Evolutionary conservation across 37 sponge, comb jelly and placozoan species (phyloP).

Genomic region (Spongilla lacustris): DNA sequence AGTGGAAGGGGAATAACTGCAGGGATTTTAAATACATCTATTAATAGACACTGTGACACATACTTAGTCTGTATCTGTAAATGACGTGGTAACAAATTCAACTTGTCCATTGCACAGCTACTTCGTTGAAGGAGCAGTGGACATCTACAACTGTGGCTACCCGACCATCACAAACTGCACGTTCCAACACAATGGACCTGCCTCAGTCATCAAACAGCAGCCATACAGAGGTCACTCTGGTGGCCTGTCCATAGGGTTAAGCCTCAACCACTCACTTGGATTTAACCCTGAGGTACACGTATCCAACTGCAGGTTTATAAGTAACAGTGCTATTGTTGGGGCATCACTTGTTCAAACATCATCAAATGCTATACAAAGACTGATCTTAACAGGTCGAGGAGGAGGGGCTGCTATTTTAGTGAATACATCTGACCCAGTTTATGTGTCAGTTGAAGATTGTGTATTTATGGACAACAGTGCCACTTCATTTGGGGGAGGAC

Average conservation of each 20-base stretch:
- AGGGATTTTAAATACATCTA: too few relatives aligned
- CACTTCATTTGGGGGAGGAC: slow-evolving; percentile 21
- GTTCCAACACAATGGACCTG: slow-evolving; percentile 38
- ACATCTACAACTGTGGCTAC: slow-evolving; percentile 23
- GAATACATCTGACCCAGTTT: not conserved
- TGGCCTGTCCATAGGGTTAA: slow-evolving; percentile 34
- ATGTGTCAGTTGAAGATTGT: slow-evolving; percentile 31
- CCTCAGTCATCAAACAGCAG: not conserved
- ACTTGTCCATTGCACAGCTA: slow-evolving; percentile 2
- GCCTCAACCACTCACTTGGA: not conserved
- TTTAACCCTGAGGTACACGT: not conserved
- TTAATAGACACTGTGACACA: too few relatives aligned
- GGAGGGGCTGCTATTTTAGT: slow-evolving; percentile 20
- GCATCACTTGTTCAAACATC: not conserved
- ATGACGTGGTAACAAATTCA: not conserved
- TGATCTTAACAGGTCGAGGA: slow-evolving; percentile 35
- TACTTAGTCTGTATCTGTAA: too few relatives aligned
- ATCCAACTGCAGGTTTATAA: not conserved
- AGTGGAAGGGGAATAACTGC: too few relatives aligned
- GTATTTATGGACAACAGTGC: slow-evolving; percentile 44
- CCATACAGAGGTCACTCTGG: slow-evolving; percentile 40
- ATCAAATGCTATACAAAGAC: not conserved
- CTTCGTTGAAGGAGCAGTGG: slow-evolving; percentile 40
- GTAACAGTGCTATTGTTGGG: not conserved
- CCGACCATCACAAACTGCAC: not conserved